Percentiles rank a stretch among this genome's conserved stretches.
Evolutionary conservation across 2,888 invertebrate genomes (phyloP).

Genomic region (Tipula lateralis): DNA sequence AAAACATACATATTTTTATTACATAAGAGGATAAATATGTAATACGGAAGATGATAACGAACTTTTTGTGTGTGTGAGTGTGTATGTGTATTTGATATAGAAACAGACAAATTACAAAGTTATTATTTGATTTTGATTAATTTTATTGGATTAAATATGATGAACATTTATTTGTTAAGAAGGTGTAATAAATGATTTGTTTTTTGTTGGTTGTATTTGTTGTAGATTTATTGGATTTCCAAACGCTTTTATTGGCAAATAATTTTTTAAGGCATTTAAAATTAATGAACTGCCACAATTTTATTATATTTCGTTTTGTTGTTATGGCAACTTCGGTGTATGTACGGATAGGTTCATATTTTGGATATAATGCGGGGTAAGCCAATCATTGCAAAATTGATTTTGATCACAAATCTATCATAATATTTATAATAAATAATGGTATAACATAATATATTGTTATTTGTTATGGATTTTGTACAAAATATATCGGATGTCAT

Average conservation of each 20-base stretch:
- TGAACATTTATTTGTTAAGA: conserved; percentile 24
- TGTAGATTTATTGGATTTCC: background rate
- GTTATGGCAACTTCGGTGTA: background rate
- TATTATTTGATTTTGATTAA: conserved; percentile 24
- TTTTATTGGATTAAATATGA: conserved; percentile 24
- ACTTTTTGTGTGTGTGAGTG: background rate
- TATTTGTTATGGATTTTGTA: too few species aligned
- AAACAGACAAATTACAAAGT: conserved; percentile 24
- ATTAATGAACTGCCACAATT: conserved; percentile 11
- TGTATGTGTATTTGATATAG: background rate
- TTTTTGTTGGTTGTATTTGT: background rate
- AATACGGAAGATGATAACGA: background rate
- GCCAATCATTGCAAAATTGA: background rate
- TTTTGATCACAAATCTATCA: background rate
- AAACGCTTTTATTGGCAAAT: background rate
- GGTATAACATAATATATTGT: too few species aligned
- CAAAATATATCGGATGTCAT: too few species aligned
- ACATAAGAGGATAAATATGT: background rate
- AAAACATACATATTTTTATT: background rate
- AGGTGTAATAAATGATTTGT: conserved; percentile 24
- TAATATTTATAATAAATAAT: background rate
- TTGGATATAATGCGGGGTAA: background rate
- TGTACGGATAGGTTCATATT: background rate
- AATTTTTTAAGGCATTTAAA: background rate
- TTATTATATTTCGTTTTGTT: background rate